These are phyloP conservation scores for Holotrichia oblita DNA, from an alignment of 1,140 invertebrate species.

Conservation along the genomic window DNA sequence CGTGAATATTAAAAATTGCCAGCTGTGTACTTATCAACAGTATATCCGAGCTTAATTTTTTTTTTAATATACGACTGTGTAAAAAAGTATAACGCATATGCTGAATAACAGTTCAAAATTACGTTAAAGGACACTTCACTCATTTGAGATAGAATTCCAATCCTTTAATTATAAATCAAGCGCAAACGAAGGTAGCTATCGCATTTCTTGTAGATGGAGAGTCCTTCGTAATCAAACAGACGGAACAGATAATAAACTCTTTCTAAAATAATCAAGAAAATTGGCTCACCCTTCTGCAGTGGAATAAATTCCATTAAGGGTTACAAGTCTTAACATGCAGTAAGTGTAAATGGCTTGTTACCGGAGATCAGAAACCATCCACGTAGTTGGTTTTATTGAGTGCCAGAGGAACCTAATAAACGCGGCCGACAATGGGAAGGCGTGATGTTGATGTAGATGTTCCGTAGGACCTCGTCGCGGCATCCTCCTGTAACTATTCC, in stretches of 20 bases:
- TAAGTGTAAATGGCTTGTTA: constrained; percentile 40
- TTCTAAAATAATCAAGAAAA: constrained; percentile 37
- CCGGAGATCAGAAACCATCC: constrained; percentile 41
- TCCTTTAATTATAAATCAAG: constrained; percentile 16
- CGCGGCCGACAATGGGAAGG: constrained; percentile 51
- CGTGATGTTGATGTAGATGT: constrained; percentile 55
- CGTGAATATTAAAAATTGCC: too few relatives aligned
- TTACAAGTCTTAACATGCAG: constrained; percentile 30
- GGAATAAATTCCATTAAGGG: constrained; percentile 38
- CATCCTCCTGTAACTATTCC: constrained; percentile 47
- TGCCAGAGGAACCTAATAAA: constrained; percentile 55
- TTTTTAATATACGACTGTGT: too few relatives aligned
- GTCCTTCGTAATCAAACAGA: constrained; percentile 10
- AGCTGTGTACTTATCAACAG: too few relatives aligned
- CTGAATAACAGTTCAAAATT: too few relatives aligned
- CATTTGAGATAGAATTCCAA: not conserved
- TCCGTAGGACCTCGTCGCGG: constrained; percentile 40
- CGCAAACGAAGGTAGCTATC: not conserved
- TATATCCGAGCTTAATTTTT: too few relatives aligned
- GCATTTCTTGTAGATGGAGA: not conserved
- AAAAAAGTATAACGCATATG: too few relatives aligned
- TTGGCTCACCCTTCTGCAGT: constrained; percentile 27
- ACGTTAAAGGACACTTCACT: too few relatives aligned
- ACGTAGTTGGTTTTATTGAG: constrained; percentile 56
- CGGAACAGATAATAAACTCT: constrained; percentile 25